A percentile compares a stretch with the other conserved stretches of the same genome.
These are phyloP conservation scores for Montipora cactus DNA, from an alignment of 64 coral and sea anemone species.

Conservation along the genomic window DNA sequence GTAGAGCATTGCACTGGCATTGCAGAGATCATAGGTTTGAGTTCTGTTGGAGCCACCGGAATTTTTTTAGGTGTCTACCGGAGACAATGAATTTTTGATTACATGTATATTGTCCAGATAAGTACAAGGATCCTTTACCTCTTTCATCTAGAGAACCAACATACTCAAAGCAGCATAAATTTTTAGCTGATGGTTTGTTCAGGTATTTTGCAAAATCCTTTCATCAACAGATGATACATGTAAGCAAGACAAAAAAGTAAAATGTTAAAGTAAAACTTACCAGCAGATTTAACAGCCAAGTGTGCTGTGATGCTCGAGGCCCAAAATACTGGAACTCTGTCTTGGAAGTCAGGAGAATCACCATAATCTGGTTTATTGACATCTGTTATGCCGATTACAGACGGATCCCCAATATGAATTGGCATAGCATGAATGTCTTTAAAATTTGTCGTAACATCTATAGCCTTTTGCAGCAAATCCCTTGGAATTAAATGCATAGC, in stretches of 20 bases:
- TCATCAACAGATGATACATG: neutral
- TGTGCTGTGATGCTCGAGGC: constrained; percentile 33
- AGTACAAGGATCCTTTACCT: too few relatives aligned
- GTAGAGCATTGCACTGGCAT: too few relatives aligned
- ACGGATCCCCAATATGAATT: constrained; percentile 73
- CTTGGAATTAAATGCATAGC: constrained; percentile 47
- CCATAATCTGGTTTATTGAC: constrained; percentile 27
- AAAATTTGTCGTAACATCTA: constrained; percentile 8
- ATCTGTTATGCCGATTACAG: constrained; percentile 63
- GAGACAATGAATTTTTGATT: neutral
- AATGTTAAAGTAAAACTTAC: constrained; percentile 14
- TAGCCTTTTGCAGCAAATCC: constrained; percentile 31
- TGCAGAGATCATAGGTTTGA: too few relatives aligned
- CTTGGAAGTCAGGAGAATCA: constrained; percentile 4
- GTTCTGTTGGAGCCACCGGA: too few relatives aligned
- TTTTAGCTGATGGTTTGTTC: too few relatives aligned
- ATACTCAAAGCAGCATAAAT: too few relatives aligned
- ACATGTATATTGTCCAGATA: neutral
- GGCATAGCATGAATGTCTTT: constrained; percentile 32
- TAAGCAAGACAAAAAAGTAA: neutral
- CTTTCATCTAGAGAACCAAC: too few relatives aligned
- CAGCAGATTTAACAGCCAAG: constrained; percentile 21
- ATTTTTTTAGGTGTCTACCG: too few relatives aligned
- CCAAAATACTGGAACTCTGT: constrained; percentile 71
- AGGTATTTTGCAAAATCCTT: too few relatives aligned